Percentiles rank a stretch among this genome's conserved stretches.
Conservation (phyloP, 2,113 vertebrate species). For the Corythornis vintsioides region DNA sequence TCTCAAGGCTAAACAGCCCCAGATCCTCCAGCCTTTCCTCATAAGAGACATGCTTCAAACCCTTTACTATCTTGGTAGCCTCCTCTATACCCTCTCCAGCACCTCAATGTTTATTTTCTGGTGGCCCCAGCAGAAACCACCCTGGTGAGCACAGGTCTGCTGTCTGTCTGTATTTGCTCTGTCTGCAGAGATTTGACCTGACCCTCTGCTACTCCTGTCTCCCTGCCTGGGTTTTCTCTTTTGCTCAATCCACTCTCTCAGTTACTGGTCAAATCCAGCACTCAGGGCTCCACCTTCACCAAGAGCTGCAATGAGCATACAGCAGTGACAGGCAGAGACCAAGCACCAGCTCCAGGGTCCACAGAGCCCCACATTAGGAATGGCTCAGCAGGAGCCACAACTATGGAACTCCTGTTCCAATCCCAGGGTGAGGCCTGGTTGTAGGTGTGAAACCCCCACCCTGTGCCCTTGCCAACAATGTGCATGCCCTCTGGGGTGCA, state of each 20-base stretch:
- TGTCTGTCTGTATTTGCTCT: neutral
- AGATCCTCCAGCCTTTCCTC: too few species aligned
- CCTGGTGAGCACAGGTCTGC: neutral
- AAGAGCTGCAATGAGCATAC: neutral
- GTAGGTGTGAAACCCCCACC: neutral
- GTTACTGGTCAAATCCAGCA: neutral
- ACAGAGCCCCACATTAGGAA: neutral
- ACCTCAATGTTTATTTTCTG: neutral
- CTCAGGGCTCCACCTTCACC: neutral
- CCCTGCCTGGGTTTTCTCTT: neutral
- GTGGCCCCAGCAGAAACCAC: neutral
- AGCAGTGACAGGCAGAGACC: neutral
- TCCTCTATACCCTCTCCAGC: too few species aligned
- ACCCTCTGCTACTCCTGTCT: neutral
- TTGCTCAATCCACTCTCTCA: neutral
- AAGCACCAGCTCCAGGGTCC: neutral
- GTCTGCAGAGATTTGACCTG: neutral
- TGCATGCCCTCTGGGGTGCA: neutral
- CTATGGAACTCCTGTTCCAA: fast-evolving
- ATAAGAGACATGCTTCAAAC: too few species aligned
- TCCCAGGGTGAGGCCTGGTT: neutral
- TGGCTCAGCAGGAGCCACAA: fast-evolving
- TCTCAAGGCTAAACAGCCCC: too few species aligned
- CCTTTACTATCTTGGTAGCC: too few species aligned
- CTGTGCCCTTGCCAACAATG: fast-evolving